phyloP scores from a whole-genome alignment of 92 coral and sea anemone species.

The Virgularia gustaviana region DNA sequence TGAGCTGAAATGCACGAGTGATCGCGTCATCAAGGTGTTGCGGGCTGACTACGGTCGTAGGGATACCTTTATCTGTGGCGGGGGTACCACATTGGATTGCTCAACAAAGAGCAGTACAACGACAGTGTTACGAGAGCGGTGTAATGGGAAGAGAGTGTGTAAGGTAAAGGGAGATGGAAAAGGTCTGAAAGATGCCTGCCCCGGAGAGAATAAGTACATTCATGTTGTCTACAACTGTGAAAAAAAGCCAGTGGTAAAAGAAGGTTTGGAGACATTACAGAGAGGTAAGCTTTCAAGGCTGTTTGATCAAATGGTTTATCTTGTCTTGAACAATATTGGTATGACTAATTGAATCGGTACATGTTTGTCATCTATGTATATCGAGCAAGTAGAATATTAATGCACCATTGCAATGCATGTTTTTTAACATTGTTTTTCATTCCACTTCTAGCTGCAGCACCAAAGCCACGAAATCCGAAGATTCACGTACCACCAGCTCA shows the following conservation, averaged over 20 bases:
- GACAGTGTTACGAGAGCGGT: neutral
- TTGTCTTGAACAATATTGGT: too few species aligned
- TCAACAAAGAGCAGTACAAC: conserved; percentile 3
- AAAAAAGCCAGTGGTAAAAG: neutral
- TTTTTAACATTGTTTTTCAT: too few species aligned
- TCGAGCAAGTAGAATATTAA: too few species aligned
- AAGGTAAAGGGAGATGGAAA: neutral
- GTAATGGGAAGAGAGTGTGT: conserved; percentile 1
- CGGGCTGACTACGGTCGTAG: conserved; percentile 21
- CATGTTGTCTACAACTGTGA: conserved; percentile 24
- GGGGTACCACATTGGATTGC: conserved; percentile 5
- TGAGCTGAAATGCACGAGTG: conserved; percentile 1
- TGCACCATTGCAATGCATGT: too few species aligned
- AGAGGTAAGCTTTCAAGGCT: too few species aligned
- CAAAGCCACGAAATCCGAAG: neutral
- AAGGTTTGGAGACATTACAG: too few species aligned
- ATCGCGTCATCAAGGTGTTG: neutral
- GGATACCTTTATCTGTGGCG: conserved; percentile 16
- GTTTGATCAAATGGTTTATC: too few species aligned
- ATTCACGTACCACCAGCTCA: neutral
- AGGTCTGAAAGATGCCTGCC: conserved; percentile 14
- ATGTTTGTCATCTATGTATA: too few species aligned
- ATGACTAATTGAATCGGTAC: too few species aligned
- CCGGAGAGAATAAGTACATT: conserved; percentile 20
- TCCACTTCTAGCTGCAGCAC: neutral